Base-by-base conservation (phyloP, 2,888 invertebrate genomes). In the Meta bourneti region DNA sequence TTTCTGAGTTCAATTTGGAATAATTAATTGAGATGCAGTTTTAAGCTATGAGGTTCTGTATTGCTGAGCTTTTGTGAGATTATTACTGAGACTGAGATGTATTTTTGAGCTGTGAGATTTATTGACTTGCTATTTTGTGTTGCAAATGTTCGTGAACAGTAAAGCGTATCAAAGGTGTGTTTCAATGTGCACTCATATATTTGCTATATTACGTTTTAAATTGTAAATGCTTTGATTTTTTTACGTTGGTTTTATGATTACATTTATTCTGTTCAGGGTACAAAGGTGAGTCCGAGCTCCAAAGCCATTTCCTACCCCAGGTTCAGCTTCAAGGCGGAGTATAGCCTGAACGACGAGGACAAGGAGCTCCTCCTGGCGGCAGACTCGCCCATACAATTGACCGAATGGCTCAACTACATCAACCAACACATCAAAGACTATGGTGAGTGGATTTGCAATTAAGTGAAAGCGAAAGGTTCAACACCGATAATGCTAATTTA, bases 391-490 rank as follows among this genome's bases (percentile, higher is more conserved):
- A 95, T 95, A 72, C 95, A 95, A 83, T 94, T 95, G 74, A 95
- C 95, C 87, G 95, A 95, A 93, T 96, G 96, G 96, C 95, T 96
- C 90, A 95, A 95, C 93, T 95, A 95, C 52, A 94, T 96, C 83
- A 95, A 95, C 61, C 95, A 95, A 91, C 96, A 96, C 93, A 94
- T 95, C 9, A 95, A 96, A 89, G 96, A 96, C 94, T 96, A 96
- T 94, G 94, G 95, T 93, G 94, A 72, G 87, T 78, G 7, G 34
- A 20, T 51, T 77, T 19, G 19, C 19, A 61, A n/a, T 19, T 20
- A 80, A 13, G 19, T 20, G 34, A 34, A 4, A 4, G 34, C 4
- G 34, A 34, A 34, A 34, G 34, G 34, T 34, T 4, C 34, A 34
- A 34, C 34, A 34, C 1, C 34, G 34, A 34, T 34, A 4, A 34